Percentiles rank a stretch among this genome's conserved stretches.
Evolutionary conservation across 2,113 vertebrate genomes (phyloP).

Genomic region (Parotia lawesii): DNA sequence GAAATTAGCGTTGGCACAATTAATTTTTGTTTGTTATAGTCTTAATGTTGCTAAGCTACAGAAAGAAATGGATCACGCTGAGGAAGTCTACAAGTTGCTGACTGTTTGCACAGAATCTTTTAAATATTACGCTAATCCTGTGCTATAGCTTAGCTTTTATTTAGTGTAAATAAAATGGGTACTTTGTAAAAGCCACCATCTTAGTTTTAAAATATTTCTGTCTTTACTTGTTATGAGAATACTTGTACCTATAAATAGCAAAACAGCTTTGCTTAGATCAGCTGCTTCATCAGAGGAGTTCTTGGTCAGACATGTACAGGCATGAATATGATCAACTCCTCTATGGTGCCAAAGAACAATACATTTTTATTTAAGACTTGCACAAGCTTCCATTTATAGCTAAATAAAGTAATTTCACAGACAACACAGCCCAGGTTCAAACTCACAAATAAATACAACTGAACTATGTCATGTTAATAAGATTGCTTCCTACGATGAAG

Average conservation of each 20-base stretch:
- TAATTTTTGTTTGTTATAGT: constrained; percentile 64
- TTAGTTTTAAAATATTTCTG: constrained; percentile 32
- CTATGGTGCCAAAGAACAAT: constrained; percentile 49
- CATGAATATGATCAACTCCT: constrained; percentile 51
- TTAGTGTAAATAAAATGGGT: constrained; percentile 68
- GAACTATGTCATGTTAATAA: constrained; percentile 14
- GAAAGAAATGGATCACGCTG: constrained; percentile 3
- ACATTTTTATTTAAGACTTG: constrained; percentile 40
- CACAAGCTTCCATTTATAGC: constrained; percentile 57
- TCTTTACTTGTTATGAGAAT: constrained; percentile 54
- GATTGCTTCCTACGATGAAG: background rate
- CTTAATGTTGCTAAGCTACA: constrained; percentile 67
- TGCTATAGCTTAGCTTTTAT: constrained; percentile 57
- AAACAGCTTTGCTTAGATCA: constrained; percentile 56
- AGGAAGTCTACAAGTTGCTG: constrained; percentile 64
- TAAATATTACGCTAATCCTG: constrained; percentile 63
- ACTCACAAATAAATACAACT: constrained; percentile 40
- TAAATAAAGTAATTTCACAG: constrained; percentile 39
- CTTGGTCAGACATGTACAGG: constrained; percentile 63
- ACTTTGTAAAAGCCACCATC: constrained; percentile 43
- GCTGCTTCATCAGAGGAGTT: constrained; percentile 47
- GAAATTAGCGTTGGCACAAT: constrained; percentile 54
- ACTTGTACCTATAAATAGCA: constrained; percentile 61
- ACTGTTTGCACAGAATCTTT: constrained; percentile 68
- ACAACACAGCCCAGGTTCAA: constrained; percentile 1